phyloP scores from a whole-genome alignment of 1,140 invertebrate species.

The Ostrea denselamellosa region DNA sequence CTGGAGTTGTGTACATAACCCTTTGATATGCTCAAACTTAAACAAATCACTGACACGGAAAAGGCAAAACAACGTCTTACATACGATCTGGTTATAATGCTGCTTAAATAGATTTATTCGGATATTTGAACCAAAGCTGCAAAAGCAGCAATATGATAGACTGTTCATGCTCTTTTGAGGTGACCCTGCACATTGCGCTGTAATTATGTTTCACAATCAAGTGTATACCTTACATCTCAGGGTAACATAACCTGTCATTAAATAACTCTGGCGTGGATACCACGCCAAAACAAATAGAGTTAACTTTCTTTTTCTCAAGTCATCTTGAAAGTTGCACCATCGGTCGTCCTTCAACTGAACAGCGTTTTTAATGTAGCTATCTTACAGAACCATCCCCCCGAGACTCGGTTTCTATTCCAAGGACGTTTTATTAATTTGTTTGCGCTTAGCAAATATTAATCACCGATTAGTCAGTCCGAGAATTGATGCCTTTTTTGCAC shows the following conservation, averaged over 20 bases:
- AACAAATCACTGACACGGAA: background rate
- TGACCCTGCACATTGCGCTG: background rate
- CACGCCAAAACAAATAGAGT: conserved; percentile 8
- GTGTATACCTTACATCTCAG: conserved; percentile 15
- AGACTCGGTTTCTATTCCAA: background rate
- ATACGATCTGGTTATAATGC: background rate
- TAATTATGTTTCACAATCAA: conserved; percentile 16
- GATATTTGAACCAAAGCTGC: background rate
- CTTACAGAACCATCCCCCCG: background rate
- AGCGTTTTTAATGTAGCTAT: background rate
- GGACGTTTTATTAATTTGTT: background rate
- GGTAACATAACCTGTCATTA: conserved; percentile 15
- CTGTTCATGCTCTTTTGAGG: background rate
- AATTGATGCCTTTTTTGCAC: background rate
- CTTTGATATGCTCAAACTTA: background rate
- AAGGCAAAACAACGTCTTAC: background rate
- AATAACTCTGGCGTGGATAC: background rate
- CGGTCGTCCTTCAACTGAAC: background rate
- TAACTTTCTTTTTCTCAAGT: conserved; percentile 31
- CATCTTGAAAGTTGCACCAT: background rate
- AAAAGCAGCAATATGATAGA: conserved; percentile 12
- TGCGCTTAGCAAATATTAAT: background rate
- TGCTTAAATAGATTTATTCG: background rate
- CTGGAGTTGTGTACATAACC: background rate
- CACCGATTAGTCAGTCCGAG: background rate